Conservation (phyloP, 2,797 vertebrate species). For the Sus cebifrons region DNA sequence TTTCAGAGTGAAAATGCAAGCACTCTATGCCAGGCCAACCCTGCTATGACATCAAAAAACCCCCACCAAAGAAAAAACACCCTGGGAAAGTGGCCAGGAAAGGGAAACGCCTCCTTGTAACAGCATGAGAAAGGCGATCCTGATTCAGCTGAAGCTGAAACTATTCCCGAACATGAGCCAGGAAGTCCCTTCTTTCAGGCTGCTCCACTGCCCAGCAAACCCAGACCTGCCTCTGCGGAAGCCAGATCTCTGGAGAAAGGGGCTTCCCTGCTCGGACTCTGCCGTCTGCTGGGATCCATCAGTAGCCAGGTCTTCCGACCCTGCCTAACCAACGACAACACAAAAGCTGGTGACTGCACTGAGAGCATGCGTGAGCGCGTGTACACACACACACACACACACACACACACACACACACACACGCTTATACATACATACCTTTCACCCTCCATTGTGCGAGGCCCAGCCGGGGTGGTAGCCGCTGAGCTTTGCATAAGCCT, state of each 20-base stretch:
- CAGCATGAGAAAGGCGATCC: background rate
- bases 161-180: constrained; percentile 61
- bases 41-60: constrained; percentile 38
- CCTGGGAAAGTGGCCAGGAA: constrained; percentile 53
- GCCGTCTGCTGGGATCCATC: background rate
- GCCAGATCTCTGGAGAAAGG: constrained; percentile 52
- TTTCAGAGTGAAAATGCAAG: constrained; percentile 21
- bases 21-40: background rate
- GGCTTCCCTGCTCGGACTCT: constrained; percentile 35
- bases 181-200: constrained; percentile 72
- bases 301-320: constrained; percentile 30
- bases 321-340: constrained; percentile 56
- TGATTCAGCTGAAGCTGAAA: constrained; percentile 52
- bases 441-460: constrained; percentile 89
- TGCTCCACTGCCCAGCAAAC: constrained; percentile 45
- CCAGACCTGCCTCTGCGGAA: constrained; percentile 27
- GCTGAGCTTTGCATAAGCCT: constrained; percentile 74
- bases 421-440: constrained; percentile 85
- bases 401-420: background rate
- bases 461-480: constrained; percentile 77
- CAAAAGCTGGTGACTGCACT: constrained; percentile 68
- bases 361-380: background rate
- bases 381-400: constrained; percentile 45
- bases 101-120: constrained; percentile 73
- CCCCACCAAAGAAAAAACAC: constrained; percentile 38